Evolutionary conservation across 2,888 invertebrate genomes (phyloP).

Genomic region (Ophion costatus): DNA sequence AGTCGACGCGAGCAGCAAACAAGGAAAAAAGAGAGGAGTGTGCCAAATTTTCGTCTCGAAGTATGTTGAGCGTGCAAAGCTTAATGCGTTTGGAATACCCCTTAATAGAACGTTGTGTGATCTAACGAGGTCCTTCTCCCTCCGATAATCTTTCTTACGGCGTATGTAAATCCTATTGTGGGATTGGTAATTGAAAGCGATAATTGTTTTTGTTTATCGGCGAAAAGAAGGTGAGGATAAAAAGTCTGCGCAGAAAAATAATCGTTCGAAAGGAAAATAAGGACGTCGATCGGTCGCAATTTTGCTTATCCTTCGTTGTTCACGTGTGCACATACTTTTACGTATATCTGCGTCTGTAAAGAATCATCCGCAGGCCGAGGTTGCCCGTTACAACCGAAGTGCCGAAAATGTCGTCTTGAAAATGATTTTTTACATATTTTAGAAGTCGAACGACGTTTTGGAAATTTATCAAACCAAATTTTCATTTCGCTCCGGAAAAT

Average conservation of each 20-base stretch:
- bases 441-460: background rate
- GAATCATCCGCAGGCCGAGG: background rate
- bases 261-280: background rate
- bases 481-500: too few relatives aligned
- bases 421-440: background rate
- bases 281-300: constrained; percentile 57
- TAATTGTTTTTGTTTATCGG: background rate
- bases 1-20: background rate
- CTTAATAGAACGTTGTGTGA: constrained; percentile 42
- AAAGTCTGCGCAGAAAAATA: background rate
- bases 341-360: background rate
- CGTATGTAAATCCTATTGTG: background rate
- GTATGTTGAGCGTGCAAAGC: constrained; percentile 44
- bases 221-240: background rate
- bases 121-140: constrained; percentile 47
- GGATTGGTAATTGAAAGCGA: background rate
- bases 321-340: constrained; percentile 8
- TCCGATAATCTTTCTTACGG: background rate
- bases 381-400: background rate
- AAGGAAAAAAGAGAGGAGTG: constrained; percentile 3
- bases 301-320: constrained; percentile 47
- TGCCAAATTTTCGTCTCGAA: constrained; percentile 32
- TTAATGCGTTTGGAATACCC: constrained; percentile 47
- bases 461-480: background rate
- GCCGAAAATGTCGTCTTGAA: background rate